Evolutionary conservation across 1,140 invertebrate genomes (phyloP).

Genomic region (Prorops nasuta): DNA sequence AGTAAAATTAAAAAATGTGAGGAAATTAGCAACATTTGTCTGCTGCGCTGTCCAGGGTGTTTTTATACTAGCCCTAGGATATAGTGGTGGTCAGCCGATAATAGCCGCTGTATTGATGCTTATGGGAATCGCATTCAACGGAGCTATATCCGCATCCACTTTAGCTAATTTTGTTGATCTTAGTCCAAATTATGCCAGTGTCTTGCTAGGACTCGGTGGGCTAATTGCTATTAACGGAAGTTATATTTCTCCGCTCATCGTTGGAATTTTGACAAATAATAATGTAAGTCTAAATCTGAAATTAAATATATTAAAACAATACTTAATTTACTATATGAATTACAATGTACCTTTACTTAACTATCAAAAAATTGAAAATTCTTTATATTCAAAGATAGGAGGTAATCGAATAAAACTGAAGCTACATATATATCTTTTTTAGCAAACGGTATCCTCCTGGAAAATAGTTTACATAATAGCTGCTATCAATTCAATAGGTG

Average conservation of each 20-base stretch:
- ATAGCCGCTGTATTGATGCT: slow-evolving; percentile 64
- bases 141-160: slow-evolving; percentile 66
- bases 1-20: slow-evolving; percentile 62
- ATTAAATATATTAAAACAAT: background rate
- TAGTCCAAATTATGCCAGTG: slow-evolving; percentile 68
- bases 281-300: slow-evolving; percentile 55
- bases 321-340: background rate
- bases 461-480: slow-evolving; percentile 65
- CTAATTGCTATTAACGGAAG: slow-evolving; percentile 56
- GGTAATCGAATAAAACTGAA: too few species aligned
- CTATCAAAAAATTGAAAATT: background rate
- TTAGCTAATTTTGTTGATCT: slow-evolving; percentile 66
- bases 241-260: slow-evolving; percentile 62
- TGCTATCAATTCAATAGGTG: slow-evolving; percentile 55
- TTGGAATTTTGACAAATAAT: slow-evolving; percentile 61
- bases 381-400: too few species aligned
- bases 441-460: slow-evolving; percentile 71
- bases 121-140: slow-evolving; percentile 62
- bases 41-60: slow-evolving; percentile 61
- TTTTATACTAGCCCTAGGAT: slow-evolving; percentile 61
- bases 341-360: background rate
- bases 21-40: slow-evolving; percentile 63
- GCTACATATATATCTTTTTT: slow-evolving; percentile 33
- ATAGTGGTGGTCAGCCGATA: slow-evolving; percentile 63
- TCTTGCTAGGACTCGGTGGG: slow-evolving; percentile 62